A percentile compares a stretch with the other conserved stretches of the same genome.
Conservation (phyloP, 2,797 vertebrate genomes). For the Ptychobarbus kaznakovi region DNA sequence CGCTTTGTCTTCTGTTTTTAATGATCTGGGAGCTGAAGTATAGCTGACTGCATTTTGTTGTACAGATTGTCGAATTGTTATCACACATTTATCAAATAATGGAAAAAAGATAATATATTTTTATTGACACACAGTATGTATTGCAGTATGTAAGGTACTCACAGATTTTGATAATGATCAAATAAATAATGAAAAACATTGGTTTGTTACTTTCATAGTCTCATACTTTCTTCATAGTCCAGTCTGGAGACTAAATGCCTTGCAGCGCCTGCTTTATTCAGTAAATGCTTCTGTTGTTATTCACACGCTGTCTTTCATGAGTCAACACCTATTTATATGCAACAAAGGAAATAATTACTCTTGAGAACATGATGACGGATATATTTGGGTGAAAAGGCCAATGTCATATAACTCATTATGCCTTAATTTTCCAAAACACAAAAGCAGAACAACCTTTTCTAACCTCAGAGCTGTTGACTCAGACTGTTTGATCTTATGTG, state of each 20-base stretch:
- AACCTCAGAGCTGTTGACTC: neutral
- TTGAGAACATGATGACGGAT: neutral
- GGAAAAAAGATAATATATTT: conserved; percentile 83
- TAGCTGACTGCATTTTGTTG: conserved; percentile 60
- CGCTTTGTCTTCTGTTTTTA: conserved; percentile 45
- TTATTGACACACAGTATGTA: conserved; percentile 75
- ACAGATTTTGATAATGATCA: conserved; percentile 66
- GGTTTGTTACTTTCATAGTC: neutral
- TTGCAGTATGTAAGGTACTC: conserved; percentile 77
- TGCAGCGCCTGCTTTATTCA: neutral
- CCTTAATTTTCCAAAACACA: neutral
- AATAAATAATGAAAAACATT: conserved; percentile 67
- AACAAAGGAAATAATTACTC: neutral
- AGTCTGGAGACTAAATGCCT: neutral
- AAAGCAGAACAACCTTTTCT: neutral
- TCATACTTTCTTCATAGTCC: neutral
- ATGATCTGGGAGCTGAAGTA: conserved; percentile 52
- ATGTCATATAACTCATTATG: neutral
- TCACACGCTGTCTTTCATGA: neutral
- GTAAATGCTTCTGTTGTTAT: neutral
- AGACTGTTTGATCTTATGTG: neutral
- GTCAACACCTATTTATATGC: neutral
- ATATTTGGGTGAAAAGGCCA: neutral
- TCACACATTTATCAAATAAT: conserved; percentile 72
- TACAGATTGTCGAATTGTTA: conserved; percentile 65